Percentiles rank a stretch among this genome's conserved stretches.
These are phyloP conservation scores for Aphelocoma coerulescens DNA, from an alignment of 2,113 vertebrate species.

Conservation along the genomic window DNA sequence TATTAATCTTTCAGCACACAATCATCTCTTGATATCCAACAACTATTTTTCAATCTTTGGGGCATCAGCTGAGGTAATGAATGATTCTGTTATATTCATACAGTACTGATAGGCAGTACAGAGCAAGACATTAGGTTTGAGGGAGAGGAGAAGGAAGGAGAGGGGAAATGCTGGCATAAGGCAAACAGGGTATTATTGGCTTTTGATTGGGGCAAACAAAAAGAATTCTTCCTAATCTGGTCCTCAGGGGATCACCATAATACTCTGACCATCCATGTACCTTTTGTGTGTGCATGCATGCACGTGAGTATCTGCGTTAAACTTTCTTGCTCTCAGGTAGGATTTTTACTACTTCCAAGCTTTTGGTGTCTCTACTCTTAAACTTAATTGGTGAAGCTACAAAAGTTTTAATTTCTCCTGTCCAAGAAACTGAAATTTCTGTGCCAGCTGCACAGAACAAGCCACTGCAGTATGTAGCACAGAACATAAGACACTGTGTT, in stretches of 20 bases:
- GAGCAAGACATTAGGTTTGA: background rate
- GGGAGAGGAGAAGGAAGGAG: background rate
- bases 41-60: slow-evolving; percentile 59
- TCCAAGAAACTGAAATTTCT: background rate
- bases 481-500: slow-evolving; percentile 5
- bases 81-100: slow-evolving; percentile 19
- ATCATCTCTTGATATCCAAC: slow-evolving; percentile 22
- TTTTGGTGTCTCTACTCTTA: slow-evolving; percentile 27
- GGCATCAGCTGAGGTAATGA: slow-evolving; percentile 35
- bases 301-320: background rate
- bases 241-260: slow-evolving; percentile 22
- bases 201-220: slow-evolving; percentile 3
- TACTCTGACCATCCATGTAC: background rate
- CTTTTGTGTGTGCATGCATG: background rate
- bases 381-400: slow-evolving; percentile 43
- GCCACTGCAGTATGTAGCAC: background rate
- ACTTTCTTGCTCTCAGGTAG: slow-evolving; percentile 40
- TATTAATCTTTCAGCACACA: slow-evolving; percentile 55
- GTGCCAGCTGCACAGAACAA: background rate
- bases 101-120: background rate
- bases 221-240: slow-evolving; percentile 30
- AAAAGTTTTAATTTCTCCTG: slow-evolving; percentile 38
- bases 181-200: background rate
- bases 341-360: slow-evolving; percentile 38
- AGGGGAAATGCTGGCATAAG: background rate